Percentiles rank a stretch among this genome's conserved stretches.
Evolutionary conservation across 2,888 invertebrate species (phyloP).

Genomic region (Frankliniella intonsa): DNA sequence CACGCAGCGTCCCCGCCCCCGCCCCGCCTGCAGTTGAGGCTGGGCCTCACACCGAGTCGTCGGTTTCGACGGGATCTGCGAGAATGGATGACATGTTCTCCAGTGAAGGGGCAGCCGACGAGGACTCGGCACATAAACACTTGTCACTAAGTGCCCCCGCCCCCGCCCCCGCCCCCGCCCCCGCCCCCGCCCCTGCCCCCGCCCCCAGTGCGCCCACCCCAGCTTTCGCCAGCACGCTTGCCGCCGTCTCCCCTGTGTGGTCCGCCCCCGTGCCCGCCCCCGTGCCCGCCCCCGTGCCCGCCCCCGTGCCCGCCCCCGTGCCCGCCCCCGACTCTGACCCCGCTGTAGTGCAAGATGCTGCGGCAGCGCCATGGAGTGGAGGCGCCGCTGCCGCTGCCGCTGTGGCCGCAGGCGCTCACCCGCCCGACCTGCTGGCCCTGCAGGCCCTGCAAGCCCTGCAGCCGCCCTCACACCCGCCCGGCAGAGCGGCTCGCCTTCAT

Average conservation of each 20-base stretch:
- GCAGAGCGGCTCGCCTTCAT: background rate
- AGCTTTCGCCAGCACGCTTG: background rate
- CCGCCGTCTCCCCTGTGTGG: background rate
- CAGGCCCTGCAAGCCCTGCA: background rate
- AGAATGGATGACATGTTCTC: conserved; percentile 21
- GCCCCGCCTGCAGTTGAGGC: background rate
- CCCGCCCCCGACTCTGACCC: background rate
- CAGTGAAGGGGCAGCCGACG: conserved; percentile 16
- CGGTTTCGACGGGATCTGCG: background rate
- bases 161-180: background rate
- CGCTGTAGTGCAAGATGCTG: background rate
- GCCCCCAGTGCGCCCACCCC: background rate
- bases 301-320: background rate
- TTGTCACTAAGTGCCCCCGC: background rate
- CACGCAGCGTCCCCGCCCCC: background rate
- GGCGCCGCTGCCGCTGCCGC: background rate
- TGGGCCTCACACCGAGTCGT: background rate
- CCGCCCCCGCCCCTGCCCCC: background rate
- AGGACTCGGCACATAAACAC: conserved; percentile 22
- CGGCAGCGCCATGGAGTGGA: background rate
- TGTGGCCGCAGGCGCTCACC: too few relatives aligned
- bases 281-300: background rate
- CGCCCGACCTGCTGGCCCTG: background rate
- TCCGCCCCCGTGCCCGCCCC: background rate
- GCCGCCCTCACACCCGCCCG: background rate